Evolutionary conservation across 2,797 vertebrate genomes (phyloP).

Genomic region (Miichthys miiuy): DNA sequence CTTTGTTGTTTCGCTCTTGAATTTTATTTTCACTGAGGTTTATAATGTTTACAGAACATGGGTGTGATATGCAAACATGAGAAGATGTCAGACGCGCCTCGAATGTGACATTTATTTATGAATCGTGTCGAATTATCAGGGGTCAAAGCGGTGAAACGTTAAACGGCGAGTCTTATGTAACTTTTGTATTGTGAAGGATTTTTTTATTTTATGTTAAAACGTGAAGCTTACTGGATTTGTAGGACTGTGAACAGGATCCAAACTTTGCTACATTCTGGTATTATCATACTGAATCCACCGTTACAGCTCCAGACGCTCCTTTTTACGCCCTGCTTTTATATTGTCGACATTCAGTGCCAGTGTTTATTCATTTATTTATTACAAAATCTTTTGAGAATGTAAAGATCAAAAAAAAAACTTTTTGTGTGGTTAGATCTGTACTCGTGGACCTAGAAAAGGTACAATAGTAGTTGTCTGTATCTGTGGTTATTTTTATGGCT

Average conservation of each 20-base stretch:
- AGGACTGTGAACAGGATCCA: slow-evolving; percentile 68
- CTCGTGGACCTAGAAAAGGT: slow-evolving; percentile 55
- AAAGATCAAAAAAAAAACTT: slow-evolving; percentile 47
- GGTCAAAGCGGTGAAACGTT: slow-evolving; percentile 42
- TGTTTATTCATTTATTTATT: slow-evolving; percentile 79
- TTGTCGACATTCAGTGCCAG: slow-evolving; percentile 48
- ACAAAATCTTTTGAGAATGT: slow-evolving; percentile 68
- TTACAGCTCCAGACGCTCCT: slow-evolving; percentile 60
- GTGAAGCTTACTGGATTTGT: slow-evolving; percentile 76
- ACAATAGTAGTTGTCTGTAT: slow-evolving; percentile 39
- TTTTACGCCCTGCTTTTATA: slow-evolving; percentile 59
- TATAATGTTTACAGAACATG: slow-evolving; percentile 85
- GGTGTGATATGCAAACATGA: slow-evolving; percentile 59
- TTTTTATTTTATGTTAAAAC: slow-evolving; percentile 23
- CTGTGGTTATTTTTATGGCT: slow-evolving; percentile 22
- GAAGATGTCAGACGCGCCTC: slow-evolving; percentile 55
- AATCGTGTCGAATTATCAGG: slow-evolving; percentile 45
- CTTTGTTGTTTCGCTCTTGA: slow-evolving; percentile 45
- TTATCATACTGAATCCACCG: slow-evolving; percentile 60
- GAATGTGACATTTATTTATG: slow-evolving; percentile 79
- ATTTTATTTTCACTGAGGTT: slow-evolving; percentile 58
- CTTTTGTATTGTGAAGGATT: slow-evolving; percentile 69
- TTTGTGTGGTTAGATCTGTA: slow-evolving; percentile 58
- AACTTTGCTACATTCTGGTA: slow-evolving; percentile 48
- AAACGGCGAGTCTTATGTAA: slow-evolving; percentile 53